Percentiles rank a stretch among this genome's conserved stretches.
Evolutionary conservation across 2,113 vertebrate genomes (phyloP).

Genomic region (Anoplopoma fimbria): DNA sequence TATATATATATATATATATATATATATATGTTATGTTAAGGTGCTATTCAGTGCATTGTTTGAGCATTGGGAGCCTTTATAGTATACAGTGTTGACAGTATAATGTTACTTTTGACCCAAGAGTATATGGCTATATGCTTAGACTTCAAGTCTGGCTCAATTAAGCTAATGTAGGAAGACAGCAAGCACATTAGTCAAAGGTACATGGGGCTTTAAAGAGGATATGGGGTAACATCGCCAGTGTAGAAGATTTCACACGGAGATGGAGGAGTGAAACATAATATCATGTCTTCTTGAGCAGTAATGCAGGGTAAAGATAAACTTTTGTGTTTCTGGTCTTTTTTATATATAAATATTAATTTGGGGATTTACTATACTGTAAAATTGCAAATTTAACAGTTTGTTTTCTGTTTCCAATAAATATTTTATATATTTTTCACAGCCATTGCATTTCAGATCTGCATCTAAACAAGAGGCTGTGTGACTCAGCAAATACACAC

Average conservation of each 20-base stretch:
- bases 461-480: constrained; percentile 30
- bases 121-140: constrained; percentile 47
- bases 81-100: constrained; percentile 15
- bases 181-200: constrained; percentile 33
- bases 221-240: constrained; percentile 18
- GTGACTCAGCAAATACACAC: constrained; percentile 40
- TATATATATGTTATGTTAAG: constrained; percentile 25
- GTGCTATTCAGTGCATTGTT: constrained; percentile 24
- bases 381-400: constrained; percentile 23
- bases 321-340: neutral
- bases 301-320: constrained; percentile 20
- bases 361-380: constrained; percentile 6
- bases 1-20: constrained; percentile 1
- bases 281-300: constrained; percentile 6
- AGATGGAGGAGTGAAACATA: constrained; percentile 23
- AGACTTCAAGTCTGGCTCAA: constrained; percentile 50
- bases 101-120: constrained; percentile 43
- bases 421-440: constrained; percentile 13
- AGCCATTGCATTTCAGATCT: constrained; percentile 1
- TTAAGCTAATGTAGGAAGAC: constrained; percentile 47
- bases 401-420: constrained; percentile 16
- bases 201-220: constrained; percentile 33
- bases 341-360: constrained; percentile 50
- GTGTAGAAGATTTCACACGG: constrained; percentile 3
- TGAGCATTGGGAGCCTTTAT: constrained; percentile 38